Percentiles rank a stretch among this genome's conserved stretches.
phyloP scores from a whole-genome alignment of 2,113 vertebrate species.

The Halichoerus grypus region DNA sequence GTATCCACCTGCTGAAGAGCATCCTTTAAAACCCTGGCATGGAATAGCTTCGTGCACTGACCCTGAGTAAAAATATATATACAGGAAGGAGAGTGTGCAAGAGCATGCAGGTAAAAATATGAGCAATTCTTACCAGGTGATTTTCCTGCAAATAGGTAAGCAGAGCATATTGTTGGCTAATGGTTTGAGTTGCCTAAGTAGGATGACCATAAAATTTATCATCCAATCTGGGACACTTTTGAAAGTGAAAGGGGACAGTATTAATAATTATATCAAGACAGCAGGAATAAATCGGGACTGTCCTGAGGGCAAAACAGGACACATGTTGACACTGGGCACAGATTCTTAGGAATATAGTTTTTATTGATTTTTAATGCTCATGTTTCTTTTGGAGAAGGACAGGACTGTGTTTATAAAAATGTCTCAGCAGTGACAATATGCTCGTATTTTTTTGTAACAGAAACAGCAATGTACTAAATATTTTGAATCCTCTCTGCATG shows the following conservation, averaged over 20 bases:
- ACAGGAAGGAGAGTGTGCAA: neutral
- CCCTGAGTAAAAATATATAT: neutral
- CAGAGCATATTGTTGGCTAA: neutral
- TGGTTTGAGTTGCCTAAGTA: neutral
- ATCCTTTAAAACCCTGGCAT: neutral
- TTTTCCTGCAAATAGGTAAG: neutral
- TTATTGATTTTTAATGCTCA: constrained; percentile 23
- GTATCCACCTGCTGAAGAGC: neutral
- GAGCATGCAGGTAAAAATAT: neutral
- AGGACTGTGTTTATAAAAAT: neutral
- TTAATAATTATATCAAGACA: neutral
- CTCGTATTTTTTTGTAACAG: neutral
- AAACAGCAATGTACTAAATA: neutral
- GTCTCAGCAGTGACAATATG: constrained; percentile 21
- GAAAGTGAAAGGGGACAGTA: neutral
- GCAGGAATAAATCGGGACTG: neutral
- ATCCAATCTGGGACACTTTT: constrained; percentile 23
- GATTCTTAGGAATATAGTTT: neutral
- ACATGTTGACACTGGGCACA: neutral
- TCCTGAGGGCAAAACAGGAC: neutral
- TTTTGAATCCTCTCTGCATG: neutral
- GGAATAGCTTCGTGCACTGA: neutral
- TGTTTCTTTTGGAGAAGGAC: constrained; percentile 36
- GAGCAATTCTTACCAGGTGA: neutral
- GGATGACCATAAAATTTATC: neutral